phyloP scores from a whole-genome alignment of 2,797 vertebrate genomes.

The Manis pentadactyla region DNA sequence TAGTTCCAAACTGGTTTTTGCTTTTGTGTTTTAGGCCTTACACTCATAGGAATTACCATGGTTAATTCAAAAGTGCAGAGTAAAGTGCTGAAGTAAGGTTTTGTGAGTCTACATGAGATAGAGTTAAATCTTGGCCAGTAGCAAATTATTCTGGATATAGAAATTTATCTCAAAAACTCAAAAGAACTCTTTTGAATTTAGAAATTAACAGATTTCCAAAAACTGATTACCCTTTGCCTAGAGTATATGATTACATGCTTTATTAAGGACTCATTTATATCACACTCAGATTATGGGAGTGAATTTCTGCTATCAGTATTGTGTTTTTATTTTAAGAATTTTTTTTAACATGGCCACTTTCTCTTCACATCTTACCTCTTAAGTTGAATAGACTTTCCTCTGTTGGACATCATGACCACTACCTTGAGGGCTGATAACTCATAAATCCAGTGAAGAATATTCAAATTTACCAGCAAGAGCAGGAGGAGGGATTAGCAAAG shows the following conservation, averaged over 20 bases:
- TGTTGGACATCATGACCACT: constrained; percentile 56
- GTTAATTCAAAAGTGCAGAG: neutral
- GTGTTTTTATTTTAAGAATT: neutral
- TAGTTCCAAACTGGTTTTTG: neutral
- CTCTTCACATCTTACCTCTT: constrained; percentile 31
- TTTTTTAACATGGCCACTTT: neutral
- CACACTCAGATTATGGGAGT: neutral
- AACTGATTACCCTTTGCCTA: neutral
- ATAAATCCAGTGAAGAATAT: constrained; percentile 43
- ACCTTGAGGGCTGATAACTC: constrained; percentile 55
- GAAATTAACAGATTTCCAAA: neutral
- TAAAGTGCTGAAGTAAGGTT: neutral
- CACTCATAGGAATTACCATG: neutral
- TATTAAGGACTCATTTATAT: neutral
- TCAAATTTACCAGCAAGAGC: constrained; percentile 57
- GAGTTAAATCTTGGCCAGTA: neutral
- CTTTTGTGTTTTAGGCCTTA: neutral
- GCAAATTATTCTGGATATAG: neutral
- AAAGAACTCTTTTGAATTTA: neutral
- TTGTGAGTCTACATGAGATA: neutral
- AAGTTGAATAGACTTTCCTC: constrained; percentile 51
- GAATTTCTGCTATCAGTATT: constrained; percentile 18
- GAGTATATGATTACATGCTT: neutral
- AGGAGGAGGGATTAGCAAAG: neutral
- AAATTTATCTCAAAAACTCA: neutral